A percentile compares a stretch with the other conserved stretches of the same genome.
phyloP scores from a whole-genome alignment of 1,140 invertebrate species.

The Trachelipus rathkii region DNA sequence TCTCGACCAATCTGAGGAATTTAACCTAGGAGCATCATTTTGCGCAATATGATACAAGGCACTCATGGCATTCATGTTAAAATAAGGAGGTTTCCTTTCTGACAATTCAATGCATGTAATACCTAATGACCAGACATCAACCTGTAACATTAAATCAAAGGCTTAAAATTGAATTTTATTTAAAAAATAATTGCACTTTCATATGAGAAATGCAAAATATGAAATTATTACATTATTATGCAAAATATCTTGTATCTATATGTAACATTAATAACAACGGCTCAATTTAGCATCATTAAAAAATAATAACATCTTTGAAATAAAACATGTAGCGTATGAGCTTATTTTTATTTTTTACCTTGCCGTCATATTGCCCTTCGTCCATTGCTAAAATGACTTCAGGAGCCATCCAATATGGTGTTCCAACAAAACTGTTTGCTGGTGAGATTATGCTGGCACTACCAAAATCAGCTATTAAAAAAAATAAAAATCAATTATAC shows the following conservation, averaged over 20 bases:
- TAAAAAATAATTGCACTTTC: too few species aligned
- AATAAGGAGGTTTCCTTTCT: constrained; percentile 97
- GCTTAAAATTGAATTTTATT: too few species aligned
- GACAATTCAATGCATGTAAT: constrained; percentile 99
- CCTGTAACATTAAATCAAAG: constrained; percentile 19
- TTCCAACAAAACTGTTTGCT: constrained; percentile 99
- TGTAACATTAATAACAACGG: too few species aligned
- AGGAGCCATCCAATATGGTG: constrained; percentile 99
- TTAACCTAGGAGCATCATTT: constrained; percentile 90
- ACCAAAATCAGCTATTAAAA: constrained; percentile 82
- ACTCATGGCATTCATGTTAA: constrained; percentile 99
- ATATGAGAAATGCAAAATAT: too few species aligned
- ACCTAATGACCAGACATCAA: constrained; percentile 79
- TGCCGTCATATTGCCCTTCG: constrained; percentile 99
- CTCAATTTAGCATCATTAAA: too few species aligned
- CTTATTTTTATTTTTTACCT: constrained; percentile 57
- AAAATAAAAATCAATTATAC: too few species aligned
- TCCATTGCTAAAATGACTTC: constrained; percentile 99
- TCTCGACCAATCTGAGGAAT: constrained; percentile 77
- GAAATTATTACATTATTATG: too few species aligned
- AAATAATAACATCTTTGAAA: too few species aligned
- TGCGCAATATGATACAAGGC: constrained; percentile 99
- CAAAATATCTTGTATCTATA: too few species aligned
- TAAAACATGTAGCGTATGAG: too few species aligned
- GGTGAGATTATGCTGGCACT: constrained; percentile 94